phyloP scores from a whole-genome alignment of 2,797 vertebrate species.

The Enteromius anoplus region DNA sequence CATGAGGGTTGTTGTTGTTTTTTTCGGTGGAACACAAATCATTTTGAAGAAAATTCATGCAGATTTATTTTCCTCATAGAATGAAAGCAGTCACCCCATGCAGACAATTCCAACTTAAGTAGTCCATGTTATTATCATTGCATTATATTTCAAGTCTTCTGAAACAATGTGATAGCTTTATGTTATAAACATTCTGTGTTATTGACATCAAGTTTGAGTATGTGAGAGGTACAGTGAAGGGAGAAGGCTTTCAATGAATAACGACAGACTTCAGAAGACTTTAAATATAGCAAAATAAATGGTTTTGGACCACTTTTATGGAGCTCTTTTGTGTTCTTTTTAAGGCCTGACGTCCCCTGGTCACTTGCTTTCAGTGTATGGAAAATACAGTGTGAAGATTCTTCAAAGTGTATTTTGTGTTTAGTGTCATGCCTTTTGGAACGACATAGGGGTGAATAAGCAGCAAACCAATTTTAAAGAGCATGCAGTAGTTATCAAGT shows the following conservation, averaged over 20 bases:
- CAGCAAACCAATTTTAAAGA: background rate
- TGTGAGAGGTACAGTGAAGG: background rate
- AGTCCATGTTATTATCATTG: background rate
- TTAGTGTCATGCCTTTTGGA: background rate
- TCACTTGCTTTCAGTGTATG: slow-evolving; percentile 1
- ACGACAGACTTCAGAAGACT: background rate
- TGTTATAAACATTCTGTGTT: background rate
- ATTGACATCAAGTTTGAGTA: background rate
- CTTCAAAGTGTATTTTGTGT: background rate
- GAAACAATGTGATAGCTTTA: background rate
- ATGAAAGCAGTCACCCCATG: background rate
- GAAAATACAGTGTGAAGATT: background rate
- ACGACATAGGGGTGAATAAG: background rate
- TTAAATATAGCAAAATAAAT: background rate
- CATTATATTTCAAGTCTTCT: slow-evolving; percentile 4
- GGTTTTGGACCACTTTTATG: background rate
- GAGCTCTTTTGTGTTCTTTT: background rate
- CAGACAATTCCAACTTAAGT: background rate
- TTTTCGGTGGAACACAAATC: background rate
- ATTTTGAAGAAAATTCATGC: background rate
- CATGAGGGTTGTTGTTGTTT: background rate
- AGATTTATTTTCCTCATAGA: background rate
- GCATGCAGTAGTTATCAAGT: background rate
- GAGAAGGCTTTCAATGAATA: background rate
- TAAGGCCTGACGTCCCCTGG: background rate